Evolutionary conservation across 2,888 invertebrate species (phyloP), one percentile per base, ranked within the genome.

Genomic region (Agrochola lota): DNA sequence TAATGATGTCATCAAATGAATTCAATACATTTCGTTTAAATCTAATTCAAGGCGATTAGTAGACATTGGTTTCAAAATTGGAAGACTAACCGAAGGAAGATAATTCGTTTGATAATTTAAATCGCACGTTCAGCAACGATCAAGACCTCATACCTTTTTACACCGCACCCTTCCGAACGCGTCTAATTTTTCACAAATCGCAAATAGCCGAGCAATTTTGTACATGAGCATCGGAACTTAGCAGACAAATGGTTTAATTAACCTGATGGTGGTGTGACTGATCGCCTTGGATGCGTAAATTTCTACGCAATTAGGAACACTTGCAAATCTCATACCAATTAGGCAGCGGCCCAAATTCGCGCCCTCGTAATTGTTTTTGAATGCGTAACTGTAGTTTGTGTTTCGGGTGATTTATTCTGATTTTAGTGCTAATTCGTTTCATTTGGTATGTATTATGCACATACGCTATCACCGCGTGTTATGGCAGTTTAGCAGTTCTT

Each of bases 291-390:
- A 94, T 94, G 94, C 91, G 91, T 92, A 94, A 95, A 96, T 95
- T 95, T 94, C 94, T 90, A 91, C 94, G 95, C 96, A 95, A 96
- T 96, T 96, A 96, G 96, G 92, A 94, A 94, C 95, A 96, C 94
- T 96, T 95, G 95, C 95, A 96, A 96, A 96, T 96, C 95, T 95
- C 96, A 95, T 96, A 96, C 94, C 96, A 96, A 96, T 96, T 96
- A 96, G 96, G 96, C 96, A 96, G 91, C 90, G 94, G 91, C 96
- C 96, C 96, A 96, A 96, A 95, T 93, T 95, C 91, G 91, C 94
- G 94, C 95, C 95, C 95, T 94, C 94, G 94, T 94, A 95, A 96
- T 95, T 96, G 96, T 96, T 96, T 96, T 96, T 95, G 96, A 95
- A 95, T 95, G 94, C 90, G 91, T 90, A 85, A 89, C 90, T 91